Conservation (phyloP, 2,888 invertebrate genomes). For the Torymus texanus region DNA sequence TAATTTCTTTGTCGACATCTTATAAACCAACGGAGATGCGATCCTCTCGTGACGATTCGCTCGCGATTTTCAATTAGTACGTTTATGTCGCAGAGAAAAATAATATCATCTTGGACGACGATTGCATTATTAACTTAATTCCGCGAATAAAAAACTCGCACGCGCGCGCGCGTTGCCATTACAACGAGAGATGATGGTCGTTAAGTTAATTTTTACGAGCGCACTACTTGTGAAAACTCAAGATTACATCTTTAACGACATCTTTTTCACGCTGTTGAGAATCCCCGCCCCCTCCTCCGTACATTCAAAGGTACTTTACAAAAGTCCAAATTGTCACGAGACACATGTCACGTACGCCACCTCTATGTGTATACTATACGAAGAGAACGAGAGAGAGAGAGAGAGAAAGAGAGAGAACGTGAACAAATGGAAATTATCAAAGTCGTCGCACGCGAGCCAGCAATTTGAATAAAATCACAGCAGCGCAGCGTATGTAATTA, state of each 20-base stretch:
- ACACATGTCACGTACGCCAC: too few species aligned
- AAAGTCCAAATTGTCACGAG: too few species aligned
- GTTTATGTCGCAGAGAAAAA: neutral
- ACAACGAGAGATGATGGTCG: neutral
- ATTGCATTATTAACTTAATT: slow-evolving; percentile 29
- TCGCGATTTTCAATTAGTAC: slow-evolving; percentile 24
- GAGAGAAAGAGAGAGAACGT: too few species aligned
- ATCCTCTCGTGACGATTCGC: neutral
- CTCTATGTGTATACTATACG: too few species aligned
- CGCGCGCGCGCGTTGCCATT: neutral
- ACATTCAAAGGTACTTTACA: too few species aligned
- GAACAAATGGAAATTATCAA: neutral
- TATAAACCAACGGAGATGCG: too few species aligned
- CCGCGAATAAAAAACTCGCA: neutral
- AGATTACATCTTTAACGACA: neutral
- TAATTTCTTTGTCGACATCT: too few species aligned
- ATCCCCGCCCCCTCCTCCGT: too few species aligned
- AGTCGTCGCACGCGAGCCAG: neutral
- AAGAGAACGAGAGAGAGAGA: too few species aligned
- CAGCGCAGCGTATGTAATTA: slow-evolving; percentile 5
- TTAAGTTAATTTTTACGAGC: slow-evolving; percentile 2
- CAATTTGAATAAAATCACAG: slow-evolving; percentile 27
- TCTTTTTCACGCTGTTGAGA: too few species aligned
- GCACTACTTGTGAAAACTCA: neutral
- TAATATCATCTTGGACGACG: neutral